Evolutionary conservation across 1,140 invertebrate species (phyloP), one percentile per base, ranked within the genome.

Genomic region (Dreissena polymorpha): DNA sequence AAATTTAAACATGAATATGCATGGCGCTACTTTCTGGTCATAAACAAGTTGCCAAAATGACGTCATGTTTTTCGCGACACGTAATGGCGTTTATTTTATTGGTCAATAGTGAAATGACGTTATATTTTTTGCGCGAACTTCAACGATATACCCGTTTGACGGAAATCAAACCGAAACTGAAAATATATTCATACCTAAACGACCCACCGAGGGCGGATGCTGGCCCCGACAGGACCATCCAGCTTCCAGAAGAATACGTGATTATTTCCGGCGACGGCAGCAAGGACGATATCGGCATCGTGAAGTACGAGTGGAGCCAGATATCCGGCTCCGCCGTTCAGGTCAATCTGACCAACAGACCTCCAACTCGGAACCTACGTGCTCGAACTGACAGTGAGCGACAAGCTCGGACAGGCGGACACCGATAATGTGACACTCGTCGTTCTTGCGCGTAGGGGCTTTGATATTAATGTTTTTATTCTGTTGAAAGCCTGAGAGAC

Each of bases 251-350:
- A 18, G 70, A n/a, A n/a, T n/a, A n/a, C n/a, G n/a, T n/a, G n/a
- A n/a, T n/a, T n/a, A n/a, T n/a, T n/a, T n/a, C n/a, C 18, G 79
- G 79, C 7, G 21, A 23, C 6, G 14, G 13, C 10, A 72, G 69
- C 53, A 72, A 55, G 18, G 79, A 81, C 25, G 79, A 81, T 23
- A 73, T 57, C 0, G 79, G 29, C 18, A 67, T 81, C 39, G 70
- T 73, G 7, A 55, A 23, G 29, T 81, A 81, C 29, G 39, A 39
- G 1, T 81, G 79, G 79, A 29, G 7, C n/a, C 70, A 72, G 39
- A 67, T 67, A 2, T 27, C 23, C 10, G 79, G 79, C 53, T 60
- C 69, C 25, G 1, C 7, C 7, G 70, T 81, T 18, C 51, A 0
- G 1, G 27, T 81, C 18, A 21, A n/a, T 10, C 51, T 10, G 14